A percentile compares a stretch with the other conserved stretches of the same genome.
These are phyloP conservation scores for Chymomyza procnemis DNA, from an alignment of 2,888 invertebrate species.

Conservation along the genomic window DNA sequence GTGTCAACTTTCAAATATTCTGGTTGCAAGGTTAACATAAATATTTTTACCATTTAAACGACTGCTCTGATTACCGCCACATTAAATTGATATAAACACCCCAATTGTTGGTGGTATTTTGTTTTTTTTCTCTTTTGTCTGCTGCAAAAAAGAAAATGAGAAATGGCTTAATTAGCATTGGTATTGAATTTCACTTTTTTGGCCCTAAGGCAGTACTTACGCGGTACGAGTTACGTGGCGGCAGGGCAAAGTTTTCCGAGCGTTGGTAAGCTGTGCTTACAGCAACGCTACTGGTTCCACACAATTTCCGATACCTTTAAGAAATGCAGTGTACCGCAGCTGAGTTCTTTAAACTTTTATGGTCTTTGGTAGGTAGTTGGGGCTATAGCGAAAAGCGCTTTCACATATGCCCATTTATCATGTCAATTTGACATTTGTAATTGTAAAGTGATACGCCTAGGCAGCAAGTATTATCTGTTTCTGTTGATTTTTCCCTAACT, in stretches of 20 bases:
- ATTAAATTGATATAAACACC: slow-evolving; percentile 59
- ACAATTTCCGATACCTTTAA: background rate
- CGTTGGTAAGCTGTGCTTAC: too few relatives aligned
- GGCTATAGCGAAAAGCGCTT: slow-evolving; percentile 36
- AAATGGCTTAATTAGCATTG: slow-evolving; percentile 59
- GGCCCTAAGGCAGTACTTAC: background rate
- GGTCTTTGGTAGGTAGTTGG: slow-evolving; percentile 33
- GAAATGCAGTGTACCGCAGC: background rate
- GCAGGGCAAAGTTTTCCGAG: background rate
- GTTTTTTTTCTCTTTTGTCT: slow-evolving; percentile 26
- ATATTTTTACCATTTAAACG: slow-evolving; percentile 39
- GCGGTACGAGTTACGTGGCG: background rate
- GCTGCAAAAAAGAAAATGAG: slow-evolving; percentile 23
- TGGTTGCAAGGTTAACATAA: slow-evolving; percentile 38
- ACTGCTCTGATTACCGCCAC: slow-evolving; percentile 57
- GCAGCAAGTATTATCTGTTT: slow-evolving; percentile 48
- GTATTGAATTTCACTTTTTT: slow-evolving; percentile 38
- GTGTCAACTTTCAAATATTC: slow-evolving; percentile 69
- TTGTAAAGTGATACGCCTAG: slow-evolving; percentile 69
- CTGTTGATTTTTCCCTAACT: slow-evolving; percentile 31
- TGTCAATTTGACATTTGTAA: slow-evolving; percentile 70
- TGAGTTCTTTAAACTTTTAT: slow-evolving; percentile 37
- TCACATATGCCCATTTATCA: slow-evolving; percentile 70
- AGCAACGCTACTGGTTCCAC: too few relatives aligned
- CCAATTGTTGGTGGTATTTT: slow-evolving; percentile 49